Evolutionary conservation across 2,888 invertebrate genomes (phyloP).

Genomic region (Labia minor): DNA sequence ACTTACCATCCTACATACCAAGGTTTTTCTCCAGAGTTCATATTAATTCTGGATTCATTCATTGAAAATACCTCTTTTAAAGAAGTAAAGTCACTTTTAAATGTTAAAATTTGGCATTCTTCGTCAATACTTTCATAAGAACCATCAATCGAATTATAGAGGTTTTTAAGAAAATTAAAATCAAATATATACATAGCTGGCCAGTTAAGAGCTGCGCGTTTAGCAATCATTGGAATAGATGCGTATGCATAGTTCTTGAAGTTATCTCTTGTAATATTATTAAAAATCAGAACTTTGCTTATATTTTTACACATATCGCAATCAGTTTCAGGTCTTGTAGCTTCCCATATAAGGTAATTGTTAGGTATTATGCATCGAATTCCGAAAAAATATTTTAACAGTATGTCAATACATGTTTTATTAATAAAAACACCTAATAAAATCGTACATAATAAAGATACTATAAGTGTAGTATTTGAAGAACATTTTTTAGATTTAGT

Average conservation of each 20-base stretch:
- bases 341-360: constrained; percentile 79
- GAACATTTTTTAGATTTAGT: neutral
- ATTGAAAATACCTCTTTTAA: constrained; percentile 67
- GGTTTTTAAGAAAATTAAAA: constrained; percentile 54
- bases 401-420: constrained; percentile 28
- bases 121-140: constrained; percentile 64
- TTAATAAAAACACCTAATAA: constrained; percentile 29
- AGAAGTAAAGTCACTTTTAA: constrained; percentile 67
- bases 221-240: constrained; percentile 67
- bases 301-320: constrained; percentile 67
- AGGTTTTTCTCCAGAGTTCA: constrained; percentile 51
- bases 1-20: constrained; percentile 88
- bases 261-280: constrained; percentile 54
- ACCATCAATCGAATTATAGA: constrained; percentile 53
- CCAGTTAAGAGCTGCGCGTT: constrained; percentile 65
- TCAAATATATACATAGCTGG: constrained; percentile 56
- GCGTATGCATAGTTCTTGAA: constrained; percentile 67
- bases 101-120: constrained; percentile 78
- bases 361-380: constrained; percentile 68
- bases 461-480: neutral
- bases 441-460: constrained; percentile 23
- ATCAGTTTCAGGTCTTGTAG: constrained; percentile 69
- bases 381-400: constrained; percentile 32
- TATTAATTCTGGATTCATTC: constrained; percentile 51
- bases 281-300: constrained; percentile 52